Evolutionary conservation across 1,140 invertebrate genomes (phyloP).

Genomic region (Linepithema humile): DNA sequence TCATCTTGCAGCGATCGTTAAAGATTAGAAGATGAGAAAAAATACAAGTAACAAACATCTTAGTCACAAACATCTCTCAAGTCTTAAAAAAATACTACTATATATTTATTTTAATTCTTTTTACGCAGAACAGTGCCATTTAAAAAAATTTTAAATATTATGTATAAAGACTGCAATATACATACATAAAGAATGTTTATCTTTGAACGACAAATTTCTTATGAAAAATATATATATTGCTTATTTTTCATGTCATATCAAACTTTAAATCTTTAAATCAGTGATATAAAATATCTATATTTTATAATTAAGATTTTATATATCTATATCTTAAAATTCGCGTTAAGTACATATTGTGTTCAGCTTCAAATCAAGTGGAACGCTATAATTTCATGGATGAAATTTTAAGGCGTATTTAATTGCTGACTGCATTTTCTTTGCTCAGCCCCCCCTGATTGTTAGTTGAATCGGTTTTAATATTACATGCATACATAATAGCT

Average conservation of each 20-base stretch:
- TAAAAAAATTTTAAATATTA: too few relatives aligned
- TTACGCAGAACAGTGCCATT: too few relatives aligned
- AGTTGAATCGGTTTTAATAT: slow-evolving; percentile 64
- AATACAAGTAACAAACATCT: neutral
- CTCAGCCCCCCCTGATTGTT: too few relatives aligned
- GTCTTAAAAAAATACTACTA: too few relatives aligned
- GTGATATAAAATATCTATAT: neutral
- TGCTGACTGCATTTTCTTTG: neutral
- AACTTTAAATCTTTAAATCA: neutral
- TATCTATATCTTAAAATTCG: neutral
- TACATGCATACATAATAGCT: neutral
- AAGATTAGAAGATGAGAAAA: neutral
- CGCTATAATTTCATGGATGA: neutral
- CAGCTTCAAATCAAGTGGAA: neutral
- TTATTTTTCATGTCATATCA: neutral
- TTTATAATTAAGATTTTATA: neutral
- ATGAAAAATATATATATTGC: neutral
- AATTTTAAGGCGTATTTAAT: slow-evolving; percentile 61
- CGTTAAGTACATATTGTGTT: neutral
- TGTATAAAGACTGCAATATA: neutral
- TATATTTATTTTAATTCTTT: neutral
- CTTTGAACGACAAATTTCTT: neutral
- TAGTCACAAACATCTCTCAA: too few relatives aligned
- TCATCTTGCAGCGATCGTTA: neutral
- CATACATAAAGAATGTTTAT: neutral